phyloP scores from a whole-genome alignment of 1,140 invertebrate genomes.

The Carposina sasakii region DNA sequence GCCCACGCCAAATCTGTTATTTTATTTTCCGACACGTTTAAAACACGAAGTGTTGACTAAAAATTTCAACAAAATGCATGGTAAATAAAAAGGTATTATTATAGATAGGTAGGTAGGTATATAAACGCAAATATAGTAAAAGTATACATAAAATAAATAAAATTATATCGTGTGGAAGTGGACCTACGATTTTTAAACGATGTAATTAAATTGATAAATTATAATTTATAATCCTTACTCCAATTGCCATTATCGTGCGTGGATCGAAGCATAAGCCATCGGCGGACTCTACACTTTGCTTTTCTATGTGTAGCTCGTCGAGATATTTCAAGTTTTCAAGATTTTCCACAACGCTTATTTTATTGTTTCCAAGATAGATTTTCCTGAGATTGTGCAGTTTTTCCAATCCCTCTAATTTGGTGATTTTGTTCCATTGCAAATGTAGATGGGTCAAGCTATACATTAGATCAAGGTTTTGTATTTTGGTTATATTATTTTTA shows the following conservation, averaged over 20 bases:
- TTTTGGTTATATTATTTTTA: conserved; percentile 75
- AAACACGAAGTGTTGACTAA: conserved; percentile 48
- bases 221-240: too few relatives aligned
- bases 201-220: too few relatives aligned
- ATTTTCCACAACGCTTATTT: conserved; percentile 79
- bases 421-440: conserved; percentile 79
- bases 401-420: conserved; percentile 76
- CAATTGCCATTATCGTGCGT: conserved; percentile 72
- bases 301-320: conserved; percentile 79
- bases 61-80: too few relatives aligned
- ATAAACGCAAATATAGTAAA: too few relatives aligned
- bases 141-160: too few relatives aligned
- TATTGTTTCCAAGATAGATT: conserved; percentile 79
- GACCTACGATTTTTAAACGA: too few relatives aligned
- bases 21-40: conserved; percentile 63
- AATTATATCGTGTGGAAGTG: too few relatives aligned
- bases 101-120: too few relatives aligned
- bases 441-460: conserved; percentile 78
- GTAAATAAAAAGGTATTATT: too few relatives aligned
- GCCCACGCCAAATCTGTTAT: conserved; percentile 52
- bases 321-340: conserved; percentile 75
- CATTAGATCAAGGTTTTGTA: conserved; percentile 75
- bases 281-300: conserved; percentile 73
- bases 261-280: conserved; percentile 80
- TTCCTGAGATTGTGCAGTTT: conserved; percentile 75